Evolutionary conservation across 2,797 vertebrate species (phyloP).

Genomic region (Hyperoplus immaculatus): DNA sequence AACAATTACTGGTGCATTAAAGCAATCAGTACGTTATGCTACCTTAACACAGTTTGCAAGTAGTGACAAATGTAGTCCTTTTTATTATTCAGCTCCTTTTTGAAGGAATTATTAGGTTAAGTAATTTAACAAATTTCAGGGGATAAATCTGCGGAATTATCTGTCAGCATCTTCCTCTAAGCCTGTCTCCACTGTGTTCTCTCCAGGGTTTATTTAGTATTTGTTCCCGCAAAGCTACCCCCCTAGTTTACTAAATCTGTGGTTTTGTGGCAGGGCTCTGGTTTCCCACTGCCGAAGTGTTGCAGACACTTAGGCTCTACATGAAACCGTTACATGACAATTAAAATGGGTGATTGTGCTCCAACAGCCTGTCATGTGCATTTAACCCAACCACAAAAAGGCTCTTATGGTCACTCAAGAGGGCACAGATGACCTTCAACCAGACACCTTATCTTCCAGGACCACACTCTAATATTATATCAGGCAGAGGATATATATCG

Average conservation of each 20-base stretch:
- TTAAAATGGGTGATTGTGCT: slow-evolving; percentile 76
- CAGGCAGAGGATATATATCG: slow-evolving; percentile 69
- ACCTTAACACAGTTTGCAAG: slow-evolving; percentile 11
- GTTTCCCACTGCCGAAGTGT: slow-evolving; percentile 72
- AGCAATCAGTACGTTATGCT: slow-evolving; percentile 31
- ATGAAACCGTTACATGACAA: slow-evolving; percentile 79
- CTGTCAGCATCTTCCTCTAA: slow-evolving; percentile 45
- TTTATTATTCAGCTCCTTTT: slow-evolving; percentile 16
- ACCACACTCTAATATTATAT: slow-evolving; percentile 78
- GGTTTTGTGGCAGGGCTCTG: slow-evolving; percentile 74
- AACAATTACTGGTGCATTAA: slow-evolving; percentile 40
- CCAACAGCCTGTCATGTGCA: slow-evolving; percentile 81
- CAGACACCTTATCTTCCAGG: slow-evolving; percentile 80
- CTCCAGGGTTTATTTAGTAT: slow-evolving; percentile 7
- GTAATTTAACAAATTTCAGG: slow-evolving; percentile 31
- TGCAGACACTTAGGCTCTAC: slow-evolving; percentile 82
- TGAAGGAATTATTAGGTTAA: slow-evolving; percentile 19
- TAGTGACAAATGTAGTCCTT: not conserved
- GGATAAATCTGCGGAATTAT: slow-evolving; percentile 41
- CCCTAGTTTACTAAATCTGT: slow-evolving; percentile 70
- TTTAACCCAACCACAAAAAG: slow-evolving; percentile 84
- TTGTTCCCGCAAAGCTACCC: slow-evolving; percentile 22
- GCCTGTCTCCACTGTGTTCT: slow-evolving; percentile 12
- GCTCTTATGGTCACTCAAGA: slow-evolving; percentile 82
- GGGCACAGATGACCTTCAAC: slow-evolving; percentile 80